Base-by-base conservation (phyloP, 2,888 invertebrate genomes). In the Nasonia oneida region DNA sequence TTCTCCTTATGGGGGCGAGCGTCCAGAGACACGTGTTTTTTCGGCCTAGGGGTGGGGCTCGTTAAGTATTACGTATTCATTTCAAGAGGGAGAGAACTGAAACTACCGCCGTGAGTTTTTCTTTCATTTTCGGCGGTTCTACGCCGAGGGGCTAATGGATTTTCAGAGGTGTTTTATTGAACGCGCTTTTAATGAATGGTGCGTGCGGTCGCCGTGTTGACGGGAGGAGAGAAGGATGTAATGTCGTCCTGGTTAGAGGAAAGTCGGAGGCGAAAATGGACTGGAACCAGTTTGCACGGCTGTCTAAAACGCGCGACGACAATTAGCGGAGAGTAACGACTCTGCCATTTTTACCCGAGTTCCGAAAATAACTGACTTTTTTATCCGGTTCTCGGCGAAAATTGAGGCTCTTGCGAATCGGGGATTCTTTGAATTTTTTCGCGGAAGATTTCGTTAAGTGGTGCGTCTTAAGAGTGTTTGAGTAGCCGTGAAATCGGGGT, bases 11-110 rank as follows among this genome's bases (percentile, higher is more conserved):
- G 77, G 47, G 82, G 75, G n/a, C 23, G 57, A n/a, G 18, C 53
- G 53, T 53, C 53, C 5, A 53, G 53, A 53, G n/a, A 57, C 77
- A 71, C 77, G 42, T 78, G 78, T 79, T 78, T 83, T 75, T 76
- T 39, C 57, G 29, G 5, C n/a, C 18, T 42, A 33, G 70, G 67
- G 76, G 37, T 70, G 39, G 77, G 61, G 33, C 70, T 84, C 84
- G 84, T 84, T 80, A 84, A 80, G 79, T 84, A 84, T 84, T 84
- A 84, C 84, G 84, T 84, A 80, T 84, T 84, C 80, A 84, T 84
- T 84, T n/a, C 53, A 14, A 37, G 57, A 23, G 47, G 67, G 33
- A 50, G 18, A 47, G 29, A 3, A 5, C n/a, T n/a, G 73, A 42
- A 15, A 15, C 18, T 81, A 39, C 23, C 61, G 29, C 81, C n/a